These are phyloP conservation scores for Mantis religiosa DNA, from an alignment of 2,888 invertebrate species.

Conservation along the genomic window DNA sequence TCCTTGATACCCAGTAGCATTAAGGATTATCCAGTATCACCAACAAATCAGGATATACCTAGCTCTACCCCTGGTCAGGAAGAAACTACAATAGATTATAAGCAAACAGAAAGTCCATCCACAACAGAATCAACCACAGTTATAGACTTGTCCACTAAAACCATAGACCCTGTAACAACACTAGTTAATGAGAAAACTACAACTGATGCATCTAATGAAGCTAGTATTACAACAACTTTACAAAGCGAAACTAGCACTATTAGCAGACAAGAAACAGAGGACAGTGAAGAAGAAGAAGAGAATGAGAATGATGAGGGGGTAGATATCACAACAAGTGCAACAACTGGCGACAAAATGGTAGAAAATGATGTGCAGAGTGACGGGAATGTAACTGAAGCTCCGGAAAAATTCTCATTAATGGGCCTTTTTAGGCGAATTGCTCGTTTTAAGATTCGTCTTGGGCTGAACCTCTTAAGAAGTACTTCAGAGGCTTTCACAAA, in stretches of 20 bases:
- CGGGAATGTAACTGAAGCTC: slow-evolving; percentile 16
- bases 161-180: neutral
- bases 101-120: neutral
- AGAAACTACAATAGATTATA: neutral
- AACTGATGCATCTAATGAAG: neutral
- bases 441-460: slow-evolving; percentile 64
- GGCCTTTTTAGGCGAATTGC: slow-evolving; percentile 60
- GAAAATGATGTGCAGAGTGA: slow-evolving; percentile 28
- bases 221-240: neutral
- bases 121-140: neutral
- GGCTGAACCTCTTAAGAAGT: slow-evolving; percentile 62
- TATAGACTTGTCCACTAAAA: neutral
- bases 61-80: neutral
- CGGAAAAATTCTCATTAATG: slow-evolving; percentile 47
- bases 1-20: neutral
- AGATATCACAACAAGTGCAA: slow-evolving; percentile 22
- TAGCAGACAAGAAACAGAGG: slow-evolving; percentile 36
- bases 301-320: slow-evolving; percentile 50
- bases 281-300: slow-evolving; percentile 48
- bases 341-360: neutral
- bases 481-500: slow-evolving; percentile 63
- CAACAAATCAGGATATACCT: neutral
- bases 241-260: neutral
- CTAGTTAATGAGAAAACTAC: neutral
- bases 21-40: neutral